These are phyloP conservation scores for Cydia splendana DNA, from an alignment of 1,140 invertebrate genomes.

Conservation along the genomic window DNA sequence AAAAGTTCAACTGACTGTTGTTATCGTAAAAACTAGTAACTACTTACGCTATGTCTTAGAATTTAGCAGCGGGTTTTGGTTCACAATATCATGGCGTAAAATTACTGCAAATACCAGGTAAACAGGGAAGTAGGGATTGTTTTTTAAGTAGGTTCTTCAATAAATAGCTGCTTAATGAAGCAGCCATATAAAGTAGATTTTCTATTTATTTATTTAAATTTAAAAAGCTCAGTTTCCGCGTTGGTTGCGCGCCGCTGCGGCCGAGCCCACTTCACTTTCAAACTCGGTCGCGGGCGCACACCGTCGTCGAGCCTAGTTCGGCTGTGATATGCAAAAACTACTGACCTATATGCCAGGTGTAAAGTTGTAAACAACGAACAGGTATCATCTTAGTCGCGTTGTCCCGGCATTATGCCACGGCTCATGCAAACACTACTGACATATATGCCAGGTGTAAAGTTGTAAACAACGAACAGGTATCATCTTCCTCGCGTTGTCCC, in stretches of 20 bases:
- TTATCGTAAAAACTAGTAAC: no score
- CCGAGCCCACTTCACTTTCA: constrained; percentile 67
- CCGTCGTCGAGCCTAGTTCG: constrained; percentile 8
- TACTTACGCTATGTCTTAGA: no score
- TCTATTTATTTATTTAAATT: not conserved
- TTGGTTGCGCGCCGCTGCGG: constrained; percentile 47
- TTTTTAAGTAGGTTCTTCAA: no score
- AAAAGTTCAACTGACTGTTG: no score
- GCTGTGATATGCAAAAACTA: constrained; percentile 24
- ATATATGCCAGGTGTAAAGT: constrained; percentile 35
- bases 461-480: not conserved
- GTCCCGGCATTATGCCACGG: no score
- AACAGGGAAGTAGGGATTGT: no score
- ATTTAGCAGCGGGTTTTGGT: no score
- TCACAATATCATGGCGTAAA: no score
- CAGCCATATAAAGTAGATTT: no score
- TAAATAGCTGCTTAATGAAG: no score
- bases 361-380: constrained; percentile 31
- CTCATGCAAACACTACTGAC: constrained; percentile 24
- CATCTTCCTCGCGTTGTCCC: no score
- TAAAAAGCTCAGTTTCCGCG: constrained; percentile 29
- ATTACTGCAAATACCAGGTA: no score
- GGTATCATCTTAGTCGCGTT: not conserved
- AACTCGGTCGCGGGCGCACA: constrained; percentile 53
- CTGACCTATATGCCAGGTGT: constrained; percentile 34